Percentiles rank a stretch among this genome's conserved stretches.
These are phyloP conservation scores for Seriola dumerili DNA, from an alignment of 2,113 vertebrate genomes.

Conservation along the genomic window DNA sequence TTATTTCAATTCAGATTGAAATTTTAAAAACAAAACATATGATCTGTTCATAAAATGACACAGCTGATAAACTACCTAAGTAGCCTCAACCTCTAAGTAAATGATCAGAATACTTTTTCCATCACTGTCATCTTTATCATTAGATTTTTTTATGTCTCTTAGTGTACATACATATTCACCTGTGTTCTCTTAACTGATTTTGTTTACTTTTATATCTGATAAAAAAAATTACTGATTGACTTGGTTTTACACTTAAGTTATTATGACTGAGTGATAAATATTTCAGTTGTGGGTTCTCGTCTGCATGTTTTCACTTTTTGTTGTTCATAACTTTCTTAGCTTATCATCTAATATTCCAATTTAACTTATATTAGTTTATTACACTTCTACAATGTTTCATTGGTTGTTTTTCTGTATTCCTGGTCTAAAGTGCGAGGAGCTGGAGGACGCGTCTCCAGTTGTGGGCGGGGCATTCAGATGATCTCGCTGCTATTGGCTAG, in stretches of 20 bases:
- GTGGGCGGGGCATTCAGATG: constrained; percentile 12
- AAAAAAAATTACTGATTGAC: not conserved
- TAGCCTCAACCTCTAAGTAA: not conserved
- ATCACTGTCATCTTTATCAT: not conserved
- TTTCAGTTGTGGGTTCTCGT: not conserved
- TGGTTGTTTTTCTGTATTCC: constrained; percentile 21
- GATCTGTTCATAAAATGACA: not conserved
- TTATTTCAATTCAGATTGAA: not conserved
- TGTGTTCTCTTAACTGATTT: not conserved
- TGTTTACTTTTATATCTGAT: not conserved
- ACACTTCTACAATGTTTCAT: not conserved
- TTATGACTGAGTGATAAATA: not conserved
- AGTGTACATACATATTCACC: not conserved
- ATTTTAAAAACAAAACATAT: not conserved
- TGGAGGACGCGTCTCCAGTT: constrained; percentile 7
- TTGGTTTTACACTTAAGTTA: not conserved
- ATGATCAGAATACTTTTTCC: not conserved
- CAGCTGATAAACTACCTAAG: not conserved
- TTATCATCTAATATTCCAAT: not conserved
- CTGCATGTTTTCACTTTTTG: not conserved
- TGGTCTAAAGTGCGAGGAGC: not conserved
- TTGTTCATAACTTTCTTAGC: not conserved
- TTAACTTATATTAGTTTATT: not conserved
- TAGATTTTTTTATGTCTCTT: not conserved
- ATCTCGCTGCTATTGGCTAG: constrained; percentile 34